Conservation (phyloP, 2,113 vertebrate genomes). For the Mugil cephalus region DNA sequence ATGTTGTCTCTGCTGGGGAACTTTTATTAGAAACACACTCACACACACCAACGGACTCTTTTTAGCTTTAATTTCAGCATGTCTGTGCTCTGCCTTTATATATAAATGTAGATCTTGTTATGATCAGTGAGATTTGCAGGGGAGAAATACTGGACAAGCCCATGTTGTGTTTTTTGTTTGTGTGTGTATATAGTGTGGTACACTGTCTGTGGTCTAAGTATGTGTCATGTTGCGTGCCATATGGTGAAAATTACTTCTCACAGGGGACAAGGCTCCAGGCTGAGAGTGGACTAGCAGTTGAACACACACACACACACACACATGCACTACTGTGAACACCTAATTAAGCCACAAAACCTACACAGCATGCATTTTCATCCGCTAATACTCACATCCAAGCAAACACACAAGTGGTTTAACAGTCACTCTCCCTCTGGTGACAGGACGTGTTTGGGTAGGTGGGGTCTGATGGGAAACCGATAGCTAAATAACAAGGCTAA, state of each 20-base stretch:
- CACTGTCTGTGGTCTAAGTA: constrained; percentile 31
- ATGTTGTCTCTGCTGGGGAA: constrained; percentile 45
- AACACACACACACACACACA: constrained; percentile 3
- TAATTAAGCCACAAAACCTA: background rate
- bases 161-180: constrained; percentile 15
- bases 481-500: constrained; percentile 64
- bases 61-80: constrained; percentile 29
- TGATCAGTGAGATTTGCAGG: constrained; percentile 30
- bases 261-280: constrained; percentile 31
- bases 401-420: constrained; percentile 13
- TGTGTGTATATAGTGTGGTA: constrained; percentile 12
- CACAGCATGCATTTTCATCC: background rate
- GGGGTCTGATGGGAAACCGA: constrained; percentile 71
- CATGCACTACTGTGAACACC: background rate
- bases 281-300: constrained; percentile 19
- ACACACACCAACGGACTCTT: background rate
- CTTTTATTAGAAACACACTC: constrained; percentile 32
- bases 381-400: background rate
- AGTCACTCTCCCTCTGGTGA: constrained; percentile 24
- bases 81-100: constrained; percentile 31
- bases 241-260: constrained; percentile 64
- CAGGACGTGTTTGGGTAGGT: constrained; percentile 74
- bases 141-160: background rate
- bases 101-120: constrained; percentile 54
- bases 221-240: constrained; percentile 54